Conservation (phyloP, 2,113 vertebrate species). For the Vicugna pacos region DNA sequence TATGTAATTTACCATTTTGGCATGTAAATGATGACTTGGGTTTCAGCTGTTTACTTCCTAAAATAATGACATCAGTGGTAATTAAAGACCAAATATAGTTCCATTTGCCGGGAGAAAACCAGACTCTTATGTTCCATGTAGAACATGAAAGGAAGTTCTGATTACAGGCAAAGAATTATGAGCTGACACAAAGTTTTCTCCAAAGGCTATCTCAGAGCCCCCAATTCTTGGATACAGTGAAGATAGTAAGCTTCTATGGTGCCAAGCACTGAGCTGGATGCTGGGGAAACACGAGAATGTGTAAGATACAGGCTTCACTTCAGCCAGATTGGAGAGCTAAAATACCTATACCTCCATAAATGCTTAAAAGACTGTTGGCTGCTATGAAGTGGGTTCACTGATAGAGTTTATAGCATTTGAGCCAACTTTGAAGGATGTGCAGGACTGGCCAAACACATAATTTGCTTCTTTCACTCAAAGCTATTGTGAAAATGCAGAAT, state of each 20-base stretch:
- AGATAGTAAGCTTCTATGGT: background rate
- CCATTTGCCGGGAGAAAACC: background rate
- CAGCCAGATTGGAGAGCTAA: background rate
- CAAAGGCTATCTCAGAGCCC: background rate
- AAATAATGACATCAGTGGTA: background rate
- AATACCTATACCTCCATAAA: background rate
- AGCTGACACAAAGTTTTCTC: background rate
- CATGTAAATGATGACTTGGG: background rate
- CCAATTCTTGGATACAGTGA: background rate
- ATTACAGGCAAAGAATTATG: background rate
- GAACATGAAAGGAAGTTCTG: background rate
- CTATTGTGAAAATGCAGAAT: conserved; percentile 5
- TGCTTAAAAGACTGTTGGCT: background rate
- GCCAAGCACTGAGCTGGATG: background rate
- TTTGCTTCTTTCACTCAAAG: background rate
- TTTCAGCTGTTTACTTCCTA: background rate
- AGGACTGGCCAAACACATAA: background rate
- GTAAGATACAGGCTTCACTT: background rate
- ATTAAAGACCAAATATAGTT: background rate
- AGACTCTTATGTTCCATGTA: background rate
- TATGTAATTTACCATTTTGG: background rate
- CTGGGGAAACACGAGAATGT: background rate
- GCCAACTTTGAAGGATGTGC: background rate
- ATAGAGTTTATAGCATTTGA: background rate
- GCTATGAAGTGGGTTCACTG: background rate